Base-by-base conservation (phyloP, 2,797 vertebrate genomes). In the Enteromius unitaeniatus region DNA sequence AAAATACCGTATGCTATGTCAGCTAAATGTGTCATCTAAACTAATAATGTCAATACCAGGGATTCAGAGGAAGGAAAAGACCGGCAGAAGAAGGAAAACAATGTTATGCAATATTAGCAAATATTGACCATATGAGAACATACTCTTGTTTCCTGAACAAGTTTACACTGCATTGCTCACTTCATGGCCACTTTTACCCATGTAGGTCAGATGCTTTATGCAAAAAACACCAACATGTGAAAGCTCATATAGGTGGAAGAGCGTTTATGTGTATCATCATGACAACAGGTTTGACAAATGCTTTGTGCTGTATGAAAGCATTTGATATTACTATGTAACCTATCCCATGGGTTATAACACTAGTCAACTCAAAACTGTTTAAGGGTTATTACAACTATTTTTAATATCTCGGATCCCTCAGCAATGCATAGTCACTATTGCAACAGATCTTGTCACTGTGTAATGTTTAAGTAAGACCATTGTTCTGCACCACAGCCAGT, bases 401-500 rank as follows among this genome's bases (percentile, higher is more conserved):
- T 74, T 72, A n/a, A 73, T 31, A 62, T 62, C 26, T 23, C 4
- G n/a, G 62, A 55, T 23, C 15, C 5, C 34, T 55, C 73, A 77
- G 9, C 34, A 45, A 3, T 68, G 37, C 53, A 76, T 42, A 21
- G n/a, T 42, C 6, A 45, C 13, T 31, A 6, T 21, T n/a, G 15
- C 53, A 11, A 37, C 13, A 45, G 1, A 37, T 74, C 4, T 47
- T 11, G 31, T 23, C 28, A 23, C 26, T 64, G 40, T 37, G 79
- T 51, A 23, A 64, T 51, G 15, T 42, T 47, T 13, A n/a, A 14
- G 23, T 45, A n/a, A 14, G 62, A 60, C 68, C 62, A 34, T 13
- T 80, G 60, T 77, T 75, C 40, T 7, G 10, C 47, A n/a, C 72
- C 13, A 37, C 49, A 82, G 83, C 51, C 64, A 21, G 73, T 58